phyloP scores from a whole-genome alignment of 2,888 invertebrate genomes.

The Pycnomerus fuliginosus region DNA sequence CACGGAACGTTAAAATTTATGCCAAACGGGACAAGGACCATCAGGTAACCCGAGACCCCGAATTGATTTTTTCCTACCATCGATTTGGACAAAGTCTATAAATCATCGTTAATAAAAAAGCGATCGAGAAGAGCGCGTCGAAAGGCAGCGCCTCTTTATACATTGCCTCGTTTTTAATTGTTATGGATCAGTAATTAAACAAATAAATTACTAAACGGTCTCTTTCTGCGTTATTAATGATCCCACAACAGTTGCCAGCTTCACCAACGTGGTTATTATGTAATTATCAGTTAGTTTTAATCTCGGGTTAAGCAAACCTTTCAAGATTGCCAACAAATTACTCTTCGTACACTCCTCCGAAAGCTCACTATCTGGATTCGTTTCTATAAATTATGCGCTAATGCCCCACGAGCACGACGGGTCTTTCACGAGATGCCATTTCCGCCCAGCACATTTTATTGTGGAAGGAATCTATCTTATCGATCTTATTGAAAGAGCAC shows the following conservation, averaged over 20 bases:
- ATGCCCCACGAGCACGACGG: conserved; percentile 31
- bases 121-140: conserved; percentile 9
- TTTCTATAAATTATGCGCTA: conserved; percentile 37
- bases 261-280: conserved; percentile 55
- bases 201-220: conserved; percentile 55
- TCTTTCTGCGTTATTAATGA: conserved; percentile 53
- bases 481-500: no score
- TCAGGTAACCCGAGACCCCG: conserved; percentile 27
- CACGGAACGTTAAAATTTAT: conserved; percentile 30
- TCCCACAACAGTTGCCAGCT: conserved; percentile 52
- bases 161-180: conserved; percentile 47
- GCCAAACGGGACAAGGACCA: conserved; percentile 23
- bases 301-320: conserved; percentile 58
- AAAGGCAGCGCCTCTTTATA: conserved; percentile 16
- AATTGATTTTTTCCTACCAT: no score
- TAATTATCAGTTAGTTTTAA: conserved; percentile 58
- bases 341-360: conserved; percentile 43
- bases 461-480: no score
- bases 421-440: no score
- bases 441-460: no score
- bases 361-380: conserved; percentile 23
- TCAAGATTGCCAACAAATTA: conserved; percentile 55
- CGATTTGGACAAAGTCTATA: no score
- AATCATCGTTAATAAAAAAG: conserved; percentile 4
- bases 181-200: conserved; percentile 56